Conservation (phyloP, 2,888 invertebrate genomes). For the Hydropsyche betteni region DNA sequence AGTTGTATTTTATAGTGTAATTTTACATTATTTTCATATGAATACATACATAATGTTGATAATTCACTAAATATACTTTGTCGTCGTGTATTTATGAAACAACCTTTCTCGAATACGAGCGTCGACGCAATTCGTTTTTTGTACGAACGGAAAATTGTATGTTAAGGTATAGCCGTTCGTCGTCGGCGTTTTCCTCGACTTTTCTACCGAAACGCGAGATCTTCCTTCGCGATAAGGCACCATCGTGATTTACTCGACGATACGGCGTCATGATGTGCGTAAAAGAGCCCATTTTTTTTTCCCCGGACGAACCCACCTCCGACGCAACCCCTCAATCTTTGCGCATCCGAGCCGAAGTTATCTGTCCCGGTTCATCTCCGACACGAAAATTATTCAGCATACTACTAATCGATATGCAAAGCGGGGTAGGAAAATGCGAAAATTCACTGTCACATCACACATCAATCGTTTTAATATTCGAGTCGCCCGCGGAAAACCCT, state of each 20-base stretch:
- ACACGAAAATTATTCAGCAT: slow-evolving; percentile 1
- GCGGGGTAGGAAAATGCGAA: too few relatives aligned
- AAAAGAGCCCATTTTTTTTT: slow-evolving; percentile 14
- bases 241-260: slow-evolving; percentile 30
- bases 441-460: slow-evolving; percentile 1
- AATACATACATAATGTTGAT: background rate
- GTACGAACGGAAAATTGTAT: slow-evolving; percentile 20
- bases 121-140: slow-evolving; percentile 1
- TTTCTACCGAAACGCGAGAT: slow-evolving; percentile 6
- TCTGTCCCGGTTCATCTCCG: slow-evolving; percentile 17
- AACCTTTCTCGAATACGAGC: slow-evolving; percentile 5
- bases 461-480: slow-evolving; percentile 15
- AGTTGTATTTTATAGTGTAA: too few relatives aligned
- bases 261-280: slow-evolving; percentile 30
- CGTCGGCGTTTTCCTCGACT: slow-evolving; percentile 18
- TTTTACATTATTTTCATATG: background rate
- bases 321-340: background rate
- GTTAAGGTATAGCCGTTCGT: background rate
- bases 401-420: too few relatives aligned
- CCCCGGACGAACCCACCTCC: background rate
- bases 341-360: slow-evolving; percentile 2
- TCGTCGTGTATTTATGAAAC: slow-evolving; percentile 1
- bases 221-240: slow-evolving; percentile 11
- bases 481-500: slow-evolving; percentile 23
- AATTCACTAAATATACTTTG: background rate